Percentiles rank a stretch among this genome's conserved stretches.
Evolutionary conservation across 2,888 invertebrate species (phyloP).

Genomic region (Hedychridium roseum): DNA sequence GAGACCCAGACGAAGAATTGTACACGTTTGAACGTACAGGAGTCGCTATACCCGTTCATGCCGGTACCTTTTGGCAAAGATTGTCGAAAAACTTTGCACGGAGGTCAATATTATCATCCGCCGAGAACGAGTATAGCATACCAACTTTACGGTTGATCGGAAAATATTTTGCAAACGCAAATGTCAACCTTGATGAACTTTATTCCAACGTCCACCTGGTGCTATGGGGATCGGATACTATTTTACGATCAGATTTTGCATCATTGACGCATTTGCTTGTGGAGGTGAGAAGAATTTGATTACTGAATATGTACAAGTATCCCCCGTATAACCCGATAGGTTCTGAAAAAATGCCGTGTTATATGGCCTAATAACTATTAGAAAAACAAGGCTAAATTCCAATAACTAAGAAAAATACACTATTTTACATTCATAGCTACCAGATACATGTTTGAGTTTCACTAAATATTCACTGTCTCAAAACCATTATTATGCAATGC

Average conservation of each 20-base stretch:
- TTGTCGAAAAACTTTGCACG: constrained; percentile 35
- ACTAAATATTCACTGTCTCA: no score
- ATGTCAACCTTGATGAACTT: constrained; percentile 40
- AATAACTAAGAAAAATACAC: no score
- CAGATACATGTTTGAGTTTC: no score
- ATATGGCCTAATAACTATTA: no score
- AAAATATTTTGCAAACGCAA: constrained; percentile 37
- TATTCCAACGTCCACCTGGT: constrained; percentile 53
- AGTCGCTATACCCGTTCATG: constrained; percentile 52
- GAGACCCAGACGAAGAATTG: constrained; percentile 50
- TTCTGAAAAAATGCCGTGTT: no score
- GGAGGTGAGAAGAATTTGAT: constrained; percentile 42
- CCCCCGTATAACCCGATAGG: no score
- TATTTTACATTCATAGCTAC: no score
- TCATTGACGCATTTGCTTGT: constrained; percentile 48
- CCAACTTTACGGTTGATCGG: constrained; percentile 42
- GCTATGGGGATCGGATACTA: constrained; percentile 52
- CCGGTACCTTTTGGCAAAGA: constrained; percentile 42
- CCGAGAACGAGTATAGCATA: constrained; percentile 44
- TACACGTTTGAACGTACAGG: constrained; percentile 53
- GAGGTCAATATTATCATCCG: constrained; percentile 33
- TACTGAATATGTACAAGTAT: no score
- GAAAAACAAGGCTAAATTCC: no score
- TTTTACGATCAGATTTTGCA: constrained; percentile 52
- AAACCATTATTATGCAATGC: no score